Evolutionary conservation across 1,140 invertebrate genomes (phyloP), one percentile per base, ranked within the genome.

Genomic region (Ptiloglossa arizonensis): DNA sequence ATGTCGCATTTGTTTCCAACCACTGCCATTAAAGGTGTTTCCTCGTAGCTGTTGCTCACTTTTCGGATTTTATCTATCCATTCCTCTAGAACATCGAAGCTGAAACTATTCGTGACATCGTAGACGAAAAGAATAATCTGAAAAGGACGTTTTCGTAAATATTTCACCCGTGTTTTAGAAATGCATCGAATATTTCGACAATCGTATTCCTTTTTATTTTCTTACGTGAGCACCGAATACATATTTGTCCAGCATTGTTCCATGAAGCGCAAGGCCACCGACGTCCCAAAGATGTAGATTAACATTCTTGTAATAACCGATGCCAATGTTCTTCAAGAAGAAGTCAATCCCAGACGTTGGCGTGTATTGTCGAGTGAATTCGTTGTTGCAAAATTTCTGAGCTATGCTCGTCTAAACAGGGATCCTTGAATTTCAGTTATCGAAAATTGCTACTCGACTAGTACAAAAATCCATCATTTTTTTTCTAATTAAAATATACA

Each of bases 1-100:
- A 98, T 93, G 91, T 98, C 97, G 91, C 96, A 95, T 94, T 98
- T 98, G 90, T 98, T 98, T 6, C 97, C 97, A 70, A 98, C 94
- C 46, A 98, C 88, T 27, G 96, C 96, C 87, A 97, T 93, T 69
- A 95, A 88, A 1, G 96, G 96, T 73, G 92, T 93, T 76, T 94
- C 94, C 29, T 93, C 89, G 69, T 95, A 93, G 19, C 87, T 69
- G 72, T 93, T 88, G 66, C 17, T 88, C 1, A 95, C 93, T 54
- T 94, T 93, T 77, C 94, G 94, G 8, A 97, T 94, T 66, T 92
- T 93, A 32, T 92, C 89, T 73, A 97, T 92, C 97, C 97, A 98
- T 19, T 95, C 93, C 24, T 94, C 93, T 8, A 98, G 88, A 80
- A 95, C 95, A 62, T 97, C 96, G 91, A 98, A 98, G 91, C 96